These are phyloP conservation scores for Parasteatoda tepidariorum DNA, from an alignment of 1,140 invertebrate species.

Conservation along the genomic window DNA sequence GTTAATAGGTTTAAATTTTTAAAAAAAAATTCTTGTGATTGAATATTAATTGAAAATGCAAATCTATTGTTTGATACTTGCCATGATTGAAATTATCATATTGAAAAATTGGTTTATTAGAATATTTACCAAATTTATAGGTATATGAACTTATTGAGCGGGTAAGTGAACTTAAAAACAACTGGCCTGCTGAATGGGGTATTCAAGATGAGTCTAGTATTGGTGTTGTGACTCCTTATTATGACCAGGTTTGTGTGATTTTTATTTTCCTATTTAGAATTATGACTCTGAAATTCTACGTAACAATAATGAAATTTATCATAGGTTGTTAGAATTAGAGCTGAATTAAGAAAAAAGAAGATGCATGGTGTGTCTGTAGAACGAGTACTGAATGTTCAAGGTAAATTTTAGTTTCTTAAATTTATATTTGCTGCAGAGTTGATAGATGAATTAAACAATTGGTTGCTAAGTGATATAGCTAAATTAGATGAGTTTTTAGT, in stretches of 20 bases:
- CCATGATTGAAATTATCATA: no score
- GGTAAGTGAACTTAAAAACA: conserved; percentile 76
- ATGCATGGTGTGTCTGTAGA: conserved; percentile 85
- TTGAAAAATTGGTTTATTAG: not conserved
- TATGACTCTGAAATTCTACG: conserved; percentile 2
- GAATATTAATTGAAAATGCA: no score
- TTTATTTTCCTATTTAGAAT: conserved; percentile 18
- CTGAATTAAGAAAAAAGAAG: conserved; percentile 80
- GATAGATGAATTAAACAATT: no score
- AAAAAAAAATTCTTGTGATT: no score
- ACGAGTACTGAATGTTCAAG: conserved; percentile 87
- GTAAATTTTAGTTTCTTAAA: conserved; percentile 68
- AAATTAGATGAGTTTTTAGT: no score
- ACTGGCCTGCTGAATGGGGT: conserved; percentile 82
- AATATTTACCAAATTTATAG: not conserved
- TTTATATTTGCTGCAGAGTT: no score
- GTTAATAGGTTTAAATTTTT: no score
- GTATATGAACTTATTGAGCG: conserved; percentile 81
- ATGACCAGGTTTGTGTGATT: conserved; percentile 79
- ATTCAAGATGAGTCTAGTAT: conserved; percentile 78
- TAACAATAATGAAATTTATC: conserved; percentile 10
- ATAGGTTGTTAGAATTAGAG: conserved; percentile 76
- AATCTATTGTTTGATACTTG: no score
- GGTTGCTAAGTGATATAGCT: no score
- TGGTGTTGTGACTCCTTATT: conserved; percentile 86